phyloP scores from a whole-genome alignment of 2,888 invertebrate species.

The Ochropacha duplaris region DNA sequence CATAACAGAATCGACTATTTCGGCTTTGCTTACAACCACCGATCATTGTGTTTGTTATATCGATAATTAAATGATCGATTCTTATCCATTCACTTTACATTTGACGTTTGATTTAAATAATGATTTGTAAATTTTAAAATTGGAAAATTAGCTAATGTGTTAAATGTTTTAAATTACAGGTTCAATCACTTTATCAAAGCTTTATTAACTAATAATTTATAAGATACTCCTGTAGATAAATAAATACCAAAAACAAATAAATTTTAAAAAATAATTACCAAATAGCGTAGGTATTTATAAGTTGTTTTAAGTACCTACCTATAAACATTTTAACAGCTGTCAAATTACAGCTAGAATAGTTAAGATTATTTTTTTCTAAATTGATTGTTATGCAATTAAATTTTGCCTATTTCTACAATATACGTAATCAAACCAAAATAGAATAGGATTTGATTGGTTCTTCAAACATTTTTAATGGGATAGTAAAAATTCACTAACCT shows the following conservation, averaged over 20 bases:
- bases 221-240: too few relatives aligned
- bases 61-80: slow-evolving; percentile 1
- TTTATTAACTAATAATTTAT: too few relatives aligned
- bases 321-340: neutral
- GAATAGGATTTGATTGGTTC: neutral
- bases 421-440: neutral
- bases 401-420: neutral
- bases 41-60: slow-evolving; percentile 33
- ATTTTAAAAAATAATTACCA: too few relatives aligned
- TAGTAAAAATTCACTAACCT: too few relatives aligned
- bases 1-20: slow-evolving; percentile 72
- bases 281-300: neutral
- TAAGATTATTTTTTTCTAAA: neutral
- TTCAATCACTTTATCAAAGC: neutral
- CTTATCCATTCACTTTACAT: neutral
- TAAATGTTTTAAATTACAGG: neutral
- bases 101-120: neutral
- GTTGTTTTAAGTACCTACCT: neutral
- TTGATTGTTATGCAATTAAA: neutral
- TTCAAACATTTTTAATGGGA: neutral
- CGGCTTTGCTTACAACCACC: slow-evolving; percentile 44
- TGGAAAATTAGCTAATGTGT: neutral
- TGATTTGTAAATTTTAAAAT: neutral
- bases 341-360: neutral
- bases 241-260: too few relatives aligned